phyloP scores from a whole-genome alignment of 2,888 invertebrate genomes.

The Tenthredo distinguenda region DNA sequence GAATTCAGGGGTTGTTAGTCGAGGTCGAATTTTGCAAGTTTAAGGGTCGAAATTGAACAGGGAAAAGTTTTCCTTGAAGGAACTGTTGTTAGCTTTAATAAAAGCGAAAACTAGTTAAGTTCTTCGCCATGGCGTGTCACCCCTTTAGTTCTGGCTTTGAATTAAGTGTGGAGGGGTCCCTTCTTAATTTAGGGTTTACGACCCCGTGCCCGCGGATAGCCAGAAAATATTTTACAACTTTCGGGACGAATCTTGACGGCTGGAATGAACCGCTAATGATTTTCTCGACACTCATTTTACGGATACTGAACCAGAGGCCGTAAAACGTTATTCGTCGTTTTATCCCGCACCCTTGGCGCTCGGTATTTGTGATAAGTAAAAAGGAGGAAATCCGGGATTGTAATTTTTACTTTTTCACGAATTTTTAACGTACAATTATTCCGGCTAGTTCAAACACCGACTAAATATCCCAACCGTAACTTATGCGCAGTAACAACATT shows the following conservation, averaged over 20 bases:
- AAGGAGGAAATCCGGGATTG: background rate
- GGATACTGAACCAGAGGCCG: background rate
- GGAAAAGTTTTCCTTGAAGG: background rate
- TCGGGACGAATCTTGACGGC: background rate
- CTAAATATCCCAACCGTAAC: background rate
- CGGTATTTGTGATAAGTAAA: background rate
- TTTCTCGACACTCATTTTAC: background rate
- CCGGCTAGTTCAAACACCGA: background rate
- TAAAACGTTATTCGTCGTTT: background rate
- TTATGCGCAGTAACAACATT: background rate
- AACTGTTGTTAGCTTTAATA: slow-evolving; percentile 25
- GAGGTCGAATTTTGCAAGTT: background rate
- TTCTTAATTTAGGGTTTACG: slow-evolving; percentile 21
- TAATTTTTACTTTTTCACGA: background rate
- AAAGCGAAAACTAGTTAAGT: slow-evolving; percentile 37
- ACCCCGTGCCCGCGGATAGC: background rate
- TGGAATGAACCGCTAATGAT: slow-evolving; percentile 2
- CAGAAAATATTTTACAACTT: slow-evolving; percentile 1
- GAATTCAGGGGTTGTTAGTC: background rate
- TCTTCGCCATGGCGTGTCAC: slow-evolving; percentile 6
- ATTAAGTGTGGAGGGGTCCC: slow-evolving; percentile 18
- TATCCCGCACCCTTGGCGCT: background rate
- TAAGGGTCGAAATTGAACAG: background rate
- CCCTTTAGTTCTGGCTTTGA: slow-evolving; percentile 33
- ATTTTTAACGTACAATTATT: background rate